A percentile compares a stretch with the other conserved stretches of the same genome.
Evolutionary conservation across 2,888 invertebrate species (phyloP).

Genomic region (Archaeoteleia sp.): DNA sequence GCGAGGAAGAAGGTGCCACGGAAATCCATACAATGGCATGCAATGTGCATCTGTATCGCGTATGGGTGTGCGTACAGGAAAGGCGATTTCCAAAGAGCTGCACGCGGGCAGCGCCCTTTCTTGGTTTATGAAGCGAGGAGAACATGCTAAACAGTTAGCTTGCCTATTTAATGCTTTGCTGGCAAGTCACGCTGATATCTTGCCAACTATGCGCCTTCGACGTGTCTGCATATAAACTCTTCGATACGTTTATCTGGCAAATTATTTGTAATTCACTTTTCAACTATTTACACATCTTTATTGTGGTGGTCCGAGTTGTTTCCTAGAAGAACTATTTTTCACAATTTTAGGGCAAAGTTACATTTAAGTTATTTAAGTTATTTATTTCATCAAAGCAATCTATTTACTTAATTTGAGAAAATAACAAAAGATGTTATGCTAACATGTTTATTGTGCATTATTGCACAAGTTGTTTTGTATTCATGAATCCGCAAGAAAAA

Average conservation of each 20-base stretch:
- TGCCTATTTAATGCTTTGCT: constrained; percentile 46
- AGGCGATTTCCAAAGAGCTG: constrained; percentile 59
- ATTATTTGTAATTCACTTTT: too few species aligned
- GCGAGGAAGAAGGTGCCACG: constrained; percentile 56
- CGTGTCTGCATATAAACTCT: constrained; percentile 21
- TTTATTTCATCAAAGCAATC: too few species aligned
- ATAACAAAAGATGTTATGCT: constrained; percentile 1
- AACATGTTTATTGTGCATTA: constrained; percentile 14
- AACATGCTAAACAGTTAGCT: constrained; percentile 59
- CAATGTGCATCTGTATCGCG: constrained; percentile 30
- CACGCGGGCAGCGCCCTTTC: constrained; percentile 63
- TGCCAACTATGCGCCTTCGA: constrained; percentile 18
- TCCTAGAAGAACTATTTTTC: too few species aligned
- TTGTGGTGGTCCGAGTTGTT: too few species aligned
- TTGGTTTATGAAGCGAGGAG: constrained; percentile 64
- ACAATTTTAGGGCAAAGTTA: too few species aligned
- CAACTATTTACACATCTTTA: too few species aligned
- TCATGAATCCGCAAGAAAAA: constrained; percentile 37
- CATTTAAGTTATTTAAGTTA: too few species aligned
- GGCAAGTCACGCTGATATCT: constrained; percentile 32
- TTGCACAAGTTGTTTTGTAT: constrained; percentile 32
- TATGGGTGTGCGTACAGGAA: constrained; percentile 51
- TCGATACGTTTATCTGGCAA: too few species aligned
- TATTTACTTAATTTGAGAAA: too few species aligned
- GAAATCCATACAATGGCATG: constrained; percentile 49